A percentile compares a stretch with the other conserved stretches of the same genome.
phyloP scores from a whole-genome alignment of 2,797 vertebrate species.

The Gymnodraco acuticeps region DNA sequence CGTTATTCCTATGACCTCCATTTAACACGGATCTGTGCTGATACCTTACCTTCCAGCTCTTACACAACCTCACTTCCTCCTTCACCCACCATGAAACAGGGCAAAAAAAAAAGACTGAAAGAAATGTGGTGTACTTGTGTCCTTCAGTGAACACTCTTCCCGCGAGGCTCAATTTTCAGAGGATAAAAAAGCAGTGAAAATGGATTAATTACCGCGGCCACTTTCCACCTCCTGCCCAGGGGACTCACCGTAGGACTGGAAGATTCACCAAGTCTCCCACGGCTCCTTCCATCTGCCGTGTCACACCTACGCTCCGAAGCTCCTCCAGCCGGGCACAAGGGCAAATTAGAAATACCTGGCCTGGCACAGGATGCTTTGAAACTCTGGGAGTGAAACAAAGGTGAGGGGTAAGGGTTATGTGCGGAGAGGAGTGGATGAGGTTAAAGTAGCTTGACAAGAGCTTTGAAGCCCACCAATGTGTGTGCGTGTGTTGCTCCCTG shows the following conservation, averaged over 20 bases:
- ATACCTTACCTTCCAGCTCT: conserved; percentile 29
- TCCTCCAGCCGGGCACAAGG: conserved; percentile 53
- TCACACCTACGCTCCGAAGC: conserved; percentile 58
- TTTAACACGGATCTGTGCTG: conserved; percentile 32
- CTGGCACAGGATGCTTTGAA: conserved; percentile 49
- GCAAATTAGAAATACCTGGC: conserved; percentile 61
- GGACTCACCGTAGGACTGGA: conserved; percentile 68
- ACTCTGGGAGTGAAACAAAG: conserved; percentile 59
- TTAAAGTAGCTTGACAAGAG: conserved; percentile 74
- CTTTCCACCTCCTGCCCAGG: conserved; percentile 74
- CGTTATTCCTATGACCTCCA: conserved; percentile 30
- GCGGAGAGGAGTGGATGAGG: conserved; percentile 50
- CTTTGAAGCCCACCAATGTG: conserved; percentile 54
- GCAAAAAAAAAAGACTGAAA: conserved; percentile 30
- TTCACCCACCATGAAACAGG: conserved; percentile 38
- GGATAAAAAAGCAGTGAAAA: conserved; percentile 73
- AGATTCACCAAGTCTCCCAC: conserved; percentile 77
- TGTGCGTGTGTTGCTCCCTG: conserved; percentile 49
- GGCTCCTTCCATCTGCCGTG: conserved; percentile 82
- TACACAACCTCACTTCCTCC: conserved; percentile 23
- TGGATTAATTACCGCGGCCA: conserved; percentile 83
- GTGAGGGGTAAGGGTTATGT: conserved; percentile 57
- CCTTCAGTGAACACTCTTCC: conserved; percentile 64
- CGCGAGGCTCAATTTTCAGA: conserved; percentile 65
- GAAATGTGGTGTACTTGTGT: conserved; percentile 57